phyloP scores from a whole-genome alignment of 1,140 invertebrate species.

The Hestina assimilis region DNA sequence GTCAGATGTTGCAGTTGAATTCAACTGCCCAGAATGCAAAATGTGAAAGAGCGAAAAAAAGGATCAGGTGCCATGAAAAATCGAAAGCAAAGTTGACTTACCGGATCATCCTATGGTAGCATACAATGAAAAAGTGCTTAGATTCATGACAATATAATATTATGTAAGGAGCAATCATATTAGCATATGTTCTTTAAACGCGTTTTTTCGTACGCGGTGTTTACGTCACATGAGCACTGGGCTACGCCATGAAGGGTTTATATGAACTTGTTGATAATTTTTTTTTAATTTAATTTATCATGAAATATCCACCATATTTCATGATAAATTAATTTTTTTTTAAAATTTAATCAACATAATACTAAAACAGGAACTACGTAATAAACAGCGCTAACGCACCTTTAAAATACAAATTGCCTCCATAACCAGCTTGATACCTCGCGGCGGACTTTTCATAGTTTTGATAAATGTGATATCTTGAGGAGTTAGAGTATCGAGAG shows the following conservation, averaged over 20 bases:
- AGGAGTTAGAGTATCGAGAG: slow-evolving; percentile 94
- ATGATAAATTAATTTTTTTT: too few relatives aligned
- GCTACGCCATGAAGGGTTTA: too few relatives aligned
- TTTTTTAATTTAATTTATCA: too few relatives aligned
- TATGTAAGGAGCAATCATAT: background rate
- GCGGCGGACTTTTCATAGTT: slow-evolving; percentile 98
- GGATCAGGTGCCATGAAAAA: background rate
- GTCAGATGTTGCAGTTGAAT: too few relatives aligned
- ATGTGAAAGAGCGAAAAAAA: background rate
- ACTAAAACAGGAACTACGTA: background rate
- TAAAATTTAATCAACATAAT: too few relatives aligned
- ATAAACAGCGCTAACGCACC: slow-evolving; percentile 70
- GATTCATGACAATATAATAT: slow-evolving; percentile 12
- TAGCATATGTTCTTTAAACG: too few relatives aligned
- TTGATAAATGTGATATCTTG: slow-evolving; percentile 97
- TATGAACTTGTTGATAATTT: too few relatives aligned
- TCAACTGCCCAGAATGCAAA: too few relatives aligned
- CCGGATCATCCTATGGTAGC: slow-evolving; percentile 50
- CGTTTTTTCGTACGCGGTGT: too few relatives aligned
- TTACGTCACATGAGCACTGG: too few relatives aligned
- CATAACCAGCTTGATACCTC: slow-evolving; percentile 95
- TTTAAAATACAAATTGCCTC: slow-evolving; percentile 97
- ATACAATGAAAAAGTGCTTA: too few relatives aligned
- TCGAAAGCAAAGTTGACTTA: slow-evolving; percentile 42
- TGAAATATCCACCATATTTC: too few relatives aligned